These are phyloP conservation scores for Ashinkailepas kermadecensis DNA, from an alignment of 2,888 invertebrate species.

Conservation along the genomic window DNA sequence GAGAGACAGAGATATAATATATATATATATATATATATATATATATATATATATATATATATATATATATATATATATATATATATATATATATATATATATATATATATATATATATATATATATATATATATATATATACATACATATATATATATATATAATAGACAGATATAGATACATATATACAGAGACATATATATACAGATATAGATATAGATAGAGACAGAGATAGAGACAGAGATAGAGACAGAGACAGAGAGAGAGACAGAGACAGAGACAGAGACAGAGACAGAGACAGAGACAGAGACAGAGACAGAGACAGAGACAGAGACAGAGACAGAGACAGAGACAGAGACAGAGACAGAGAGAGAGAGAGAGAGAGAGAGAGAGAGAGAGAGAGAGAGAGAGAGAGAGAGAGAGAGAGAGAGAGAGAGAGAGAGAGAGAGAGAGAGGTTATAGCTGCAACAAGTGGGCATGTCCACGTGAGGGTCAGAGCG, in stretches of 20 bases:
- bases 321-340: background rate
- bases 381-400: too few relatives aligned
- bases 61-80: slow-evolving; percentile 14
- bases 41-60: slow-evolving; percentile 14
- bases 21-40: slow-evolving; percentile 12
- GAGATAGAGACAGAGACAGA: background rate
- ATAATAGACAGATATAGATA: too few relatives aligned
- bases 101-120: slow-evolving; percentile 10
- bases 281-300: background rate
- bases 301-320: background rate
- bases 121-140: too few relatives aligned
- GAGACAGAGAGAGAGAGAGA: background rate
- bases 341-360: background rate
- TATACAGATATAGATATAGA: too few relatives aligned
- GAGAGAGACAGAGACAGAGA: background rate
- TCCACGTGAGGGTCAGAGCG: too few relatives aligned
- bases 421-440: background rate
- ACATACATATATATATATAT: too few relatives aligned
- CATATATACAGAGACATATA: too few relatives aligned
- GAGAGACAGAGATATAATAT: background rate
- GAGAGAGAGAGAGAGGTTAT: too few relatives aligned
- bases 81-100: background rate
- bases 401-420: background rate
- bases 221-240: background rate
- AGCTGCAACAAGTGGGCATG: too few relatives aligned